phyloP scores from a whole-genome alignment of 2,113 vertebrate genomes.

The Turnix velox region DNA sequence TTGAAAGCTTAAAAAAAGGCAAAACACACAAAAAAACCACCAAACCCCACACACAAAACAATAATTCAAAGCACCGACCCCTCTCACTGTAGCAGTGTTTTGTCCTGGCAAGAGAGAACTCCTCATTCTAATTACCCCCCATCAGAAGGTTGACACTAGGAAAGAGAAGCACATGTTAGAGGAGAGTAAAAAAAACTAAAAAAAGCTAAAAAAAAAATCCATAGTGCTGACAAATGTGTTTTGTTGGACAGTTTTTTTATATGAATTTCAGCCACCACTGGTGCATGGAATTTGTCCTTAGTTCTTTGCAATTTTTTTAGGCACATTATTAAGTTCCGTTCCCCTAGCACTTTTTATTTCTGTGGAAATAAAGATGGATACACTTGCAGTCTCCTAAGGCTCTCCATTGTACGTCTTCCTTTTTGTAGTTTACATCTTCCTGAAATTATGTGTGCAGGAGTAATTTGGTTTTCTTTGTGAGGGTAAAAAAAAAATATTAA shows the following conservation, averaged over 20 bases:
- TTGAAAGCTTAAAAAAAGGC: too few relatives aligned
- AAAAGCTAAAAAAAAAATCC: not conserved
- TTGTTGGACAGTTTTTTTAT: conserved; percentile 57
- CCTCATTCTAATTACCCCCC: conserved; percentile 54
- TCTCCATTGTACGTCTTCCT: conserved; percentile 62
- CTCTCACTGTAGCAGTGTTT: conserved; percentile 62
- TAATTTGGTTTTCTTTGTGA: conserved; percentile 37
- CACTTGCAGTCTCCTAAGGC: conserved; percentile 54
- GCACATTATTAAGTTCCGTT: conserved; percentile 52
- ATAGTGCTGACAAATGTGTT: conserved; percentile 21
- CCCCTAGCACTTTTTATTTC: conserved; percentile 49
- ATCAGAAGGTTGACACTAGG: conserved; percentile 63
- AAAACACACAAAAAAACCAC: not conserved
- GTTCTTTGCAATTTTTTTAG: conserved; percentile 54
- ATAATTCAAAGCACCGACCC: conserved; percentile 6
- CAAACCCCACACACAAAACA: too few relatives aligned
- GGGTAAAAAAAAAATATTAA: conserved; percentile 50
- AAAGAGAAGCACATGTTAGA: conserved; percentile 38
- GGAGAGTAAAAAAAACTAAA: conserved; percentile 8
- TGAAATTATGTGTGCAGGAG: conserved; percentile 29
- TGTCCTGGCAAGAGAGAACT: conserved; percentile 68
- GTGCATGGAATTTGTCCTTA: conserved; percentile 53
- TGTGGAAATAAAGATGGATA: conserved; percentile 57
- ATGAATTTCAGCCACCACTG: conserved; percentile 54
- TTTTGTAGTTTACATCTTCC: conserved; percentile 66